Percentiles rank a stretch among this genome's conserved stretches.
These are phyloP conservation scores for Thymelicus acteon DNA, from an alignment of 2,888 invertebrate genomes.

Conservation along the genomic window DNA sequence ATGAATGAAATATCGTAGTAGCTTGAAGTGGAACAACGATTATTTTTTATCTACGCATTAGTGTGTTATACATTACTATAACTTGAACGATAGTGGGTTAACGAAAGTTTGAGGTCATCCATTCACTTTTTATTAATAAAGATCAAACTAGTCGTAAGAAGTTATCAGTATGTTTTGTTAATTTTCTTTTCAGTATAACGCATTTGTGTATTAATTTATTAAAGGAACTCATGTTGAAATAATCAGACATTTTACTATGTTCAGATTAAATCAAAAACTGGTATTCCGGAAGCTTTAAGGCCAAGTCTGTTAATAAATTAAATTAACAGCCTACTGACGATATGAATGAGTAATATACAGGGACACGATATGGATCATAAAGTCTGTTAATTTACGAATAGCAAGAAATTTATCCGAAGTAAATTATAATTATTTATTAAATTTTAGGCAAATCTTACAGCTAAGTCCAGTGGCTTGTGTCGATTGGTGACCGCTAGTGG, in stretches of 20 bases:
- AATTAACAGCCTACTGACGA: too few relatives aligned
- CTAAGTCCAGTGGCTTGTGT: too few relatives aligned
- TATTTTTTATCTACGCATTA: slow-evolving; percentile 22
- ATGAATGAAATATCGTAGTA: slow-evolving; percentile 3
- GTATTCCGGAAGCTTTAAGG: too few relatives aligned
- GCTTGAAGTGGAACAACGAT: slow-evolving; percentile 18
- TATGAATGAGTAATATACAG: too few relatives aligned
- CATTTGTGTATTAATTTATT: neutral
- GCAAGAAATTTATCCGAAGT: too few relatives aligned
- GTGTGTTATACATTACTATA: slow-evolving; percentile 37
- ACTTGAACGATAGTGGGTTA: slow-evolving; percentile 26
- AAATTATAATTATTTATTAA: too few relatives aligned
- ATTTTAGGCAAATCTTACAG: too few relatives aligned
- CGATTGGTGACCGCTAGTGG: too few relatives aligned
- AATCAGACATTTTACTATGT: neutral
- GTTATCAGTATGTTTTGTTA: slow-evolving; percentile 10
- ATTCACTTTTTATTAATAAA: slow-evolving; percentile 33
- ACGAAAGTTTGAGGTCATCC: slow-evolving; percentile 35
- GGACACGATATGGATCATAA: too few relatives aligned
- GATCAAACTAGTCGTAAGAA: slow-evolving; percentile 18
- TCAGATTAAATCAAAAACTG: too few relatives aligned
- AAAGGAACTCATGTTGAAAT: neutral
- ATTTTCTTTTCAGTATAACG: slow-evolving; percentile 1
- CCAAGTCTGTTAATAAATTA: too few relatives aligned
- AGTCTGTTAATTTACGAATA: too few relatives aligned